Percentiles rank a stretch among this genome's conserved stretches.
phyloP scores from a whole-genome alignment of 1,140 invertebrate genomes.

The Drosophila ohnishii region DNA sequence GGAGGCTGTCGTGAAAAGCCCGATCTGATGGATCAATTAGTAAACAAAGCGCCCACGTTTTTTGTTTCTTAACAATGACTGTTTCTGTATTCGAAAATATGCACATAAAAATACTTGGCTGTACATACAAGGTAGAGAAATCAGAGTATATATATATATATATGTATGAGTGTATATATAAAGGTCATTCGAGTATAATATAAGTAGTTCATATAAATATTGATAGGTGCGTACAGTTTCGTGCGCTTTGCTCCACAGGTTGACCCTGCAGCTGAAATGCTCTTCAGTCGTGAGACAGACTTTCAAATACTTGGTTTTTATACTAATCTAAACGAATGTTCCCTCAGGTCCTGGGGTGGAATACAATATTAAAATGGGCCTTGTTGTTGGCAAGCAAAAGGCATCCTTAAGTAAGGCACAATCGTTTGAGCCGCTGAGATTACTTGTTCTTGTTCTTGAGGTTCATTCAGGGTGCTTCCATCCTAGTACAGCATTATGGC shows the following conservation, averaged over 20 bases:
- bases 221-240: constrained; percentile 23
- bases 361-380: constrained; percentile 9
- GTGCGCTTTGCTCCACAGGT: constrained; percentile 32
- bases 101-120: constrained; percentile 49
- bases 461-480: constrained; percentile 39
- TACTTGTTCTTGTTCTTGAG: constrained; percentile 48
- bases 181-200: constrained; percentile 50
- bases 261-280: constrained; percentile 34
- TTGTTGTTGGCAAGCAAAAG: constrained; percentile 61
- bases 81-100: constrained; percentile 61
- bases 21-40: constrained; percentile 26
- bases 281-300: constrained; percentile 29
- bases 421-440: constrained; percentile 65
- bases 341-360: constrained; percentile 1
- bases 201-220: constrained; percentile 27
- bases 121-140: constrained; percentile 29
- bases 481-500: constrained; percentile 81
- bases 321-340: constrained; percentile 15
- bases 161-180: constrained; percentile 10
- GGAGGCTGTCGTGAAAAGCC: constrained; percentile 10
- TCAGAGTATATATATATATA: constrained; percentile 39
- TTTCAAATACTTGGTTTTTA: constrained; percentile 15
- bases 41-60: constrained; percentile 21
- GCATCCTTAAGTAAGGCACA: constrained; percentile 69
- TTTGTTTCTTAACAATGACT: constrained; percentile 69